Evolutionary conservation across 2,113 vertebrate species (phyloP), one percentile per base, ranked within the genome.

Genomic region (Chionis minor): DNA sequence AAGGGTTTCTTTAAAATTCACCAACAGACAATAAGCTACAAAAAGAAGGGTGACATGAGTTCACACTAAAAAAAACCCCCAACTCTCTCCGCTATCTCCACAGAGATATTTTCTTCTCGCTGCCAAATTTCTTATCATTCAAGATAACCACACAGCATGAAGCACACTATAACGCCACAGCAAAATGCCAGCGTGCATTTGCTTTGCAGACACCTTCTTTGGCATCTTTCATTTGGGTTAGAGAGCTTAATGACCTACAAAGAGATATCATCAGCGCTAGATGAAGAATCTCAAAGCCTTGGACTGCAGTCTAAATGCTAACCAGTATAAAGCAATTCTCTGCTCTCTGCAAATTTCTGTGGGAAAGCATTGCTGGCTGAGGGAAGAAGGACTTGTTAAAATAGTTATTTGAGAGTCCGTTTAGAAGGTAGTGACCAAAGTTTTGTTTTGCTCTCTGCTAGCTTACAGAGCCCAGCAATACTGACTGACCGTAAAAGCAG

Each of bases 1-100:
- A 56, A 87, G 81, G 93, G 78, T 73, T 78, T 69, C 73, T 81
- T 93, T 91, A 92, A 94, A 92, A 88, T 92, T 84, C 94, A 94
- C 63, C 72, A 86, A 4, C 63, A 77, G 44, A 54, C 33, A 89
- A 78, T 85, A 81, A 84, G 40, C 61, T 87, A 65, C 61, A 79
- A 78, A 81, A 81, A 85, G 56, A 44, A 87, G 66, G 56, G 91
- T 65, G 40, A 79, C 38, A 27, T 1, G 44, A 87, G 61, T 40
- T 94, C 61, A 62, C 11, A 35, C 23, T 62, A 42, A 67, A 67
- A 86, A 40, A 54, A 47, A 3, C 8, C 38, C 38, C 38, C 38
- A 38, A 38, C 42, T 61, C 35, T 65, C 59, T 47, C 78, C 5
- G 2, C 77, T 51, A 7, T 81, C 86, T 79, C 63, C 71, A 23